Conservation (phyloP, 2,888 invertebrate genomes). For the Dysmachus trigonus region DNA sequence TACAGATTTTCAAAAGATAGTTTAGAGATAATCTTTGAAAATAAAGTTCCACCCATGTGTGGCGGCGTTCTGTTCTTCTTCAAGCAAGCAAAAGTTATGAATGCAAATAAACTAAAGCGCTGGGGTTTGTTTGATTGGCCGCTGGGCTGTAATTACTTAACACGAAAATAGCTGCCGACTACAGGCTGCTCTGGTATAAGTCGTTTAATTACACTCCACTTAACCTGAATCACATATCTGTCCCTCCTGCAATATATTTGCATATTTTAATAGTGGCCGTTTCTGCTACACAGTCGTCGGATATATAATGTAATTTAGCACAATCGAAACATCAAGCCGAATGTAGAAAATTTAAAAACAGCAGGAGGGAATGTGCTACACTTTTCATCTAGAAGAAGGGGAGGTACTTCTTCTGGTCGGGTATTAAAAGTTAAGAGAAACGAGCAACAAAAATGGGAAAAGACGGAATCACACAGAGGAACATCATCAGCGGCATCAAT, state of each 20-base stretch:
- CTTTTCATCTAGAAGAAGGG: not conserved
- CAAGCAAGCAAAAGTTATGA: not conserved
- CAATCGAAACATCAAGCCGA: conserved; percentile 18
- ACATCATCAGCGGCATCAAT: conserved; percentile 22
- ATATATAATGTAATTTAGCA: not conserved
- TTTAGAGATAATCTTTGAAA: too few relatives aligned
- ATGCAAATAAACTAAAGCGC: not conserved
- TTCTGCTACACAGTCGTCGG: not conserved
- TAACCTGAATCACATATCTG: conserved; percentile 2
- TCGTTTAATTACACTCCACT: conserved; percentile 26
- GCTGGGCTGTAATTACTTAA: not conserved
- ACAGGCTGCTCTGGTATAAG: not conserved
- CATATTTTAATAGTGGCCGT: conserved; percentile 15
- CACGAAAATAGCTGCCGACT: not conserved
- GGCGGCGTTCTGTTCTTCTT: not conserved
- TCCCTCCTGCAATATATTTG: conserved; percentile 8
- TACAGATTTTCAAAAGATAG: too few relatives aligned
- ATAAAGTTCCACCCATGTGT: not conserved
- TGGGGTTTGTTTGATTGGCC: not conserved
- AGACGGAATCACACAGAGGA: not conserved
- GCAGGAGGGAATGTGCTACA: conserved; percentile 1
- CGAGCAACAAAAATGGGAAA: not conserved
- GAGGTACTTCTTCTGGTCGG: not conserved
- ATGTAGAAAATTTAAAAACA: conserved; percentile 22
- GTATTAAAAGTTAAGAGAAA: conserved; percentile 24